Percentiles rank a stretch among this genome's conserved stretches.
Conservation (phyloP, 2,888 invertebrate genomes). For the Portevinia maculata region DNA sequence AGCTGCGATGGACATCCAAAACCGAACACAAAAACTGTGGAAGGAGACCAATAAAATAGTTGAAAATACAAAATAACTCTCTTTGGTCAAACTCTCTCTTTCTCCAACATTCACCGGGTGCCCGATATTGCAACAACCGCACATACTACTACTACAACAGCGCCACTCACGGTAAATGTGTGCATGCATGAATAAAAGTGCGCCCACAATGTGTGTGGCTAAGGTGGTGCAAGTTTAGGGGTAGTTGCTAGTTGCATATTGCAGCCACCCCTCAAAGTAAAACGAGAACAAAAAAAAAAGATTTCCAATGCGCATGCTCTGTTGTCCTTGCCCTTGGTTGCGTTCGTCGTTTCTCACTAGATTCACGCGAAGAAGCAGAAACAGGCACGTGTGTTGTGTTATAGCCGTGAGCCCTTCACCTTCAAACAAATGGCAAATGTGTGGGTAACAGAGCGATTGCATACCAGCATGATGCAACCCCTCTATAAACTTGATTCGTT, state of each 20-base stretch:
- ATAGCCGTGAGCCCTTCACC: slow-evolving; percentile 65
- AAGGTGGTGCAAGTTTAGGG: slow-evolving; percentile 24
- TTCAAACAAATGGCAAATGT: slow-evolving; percentile 51
- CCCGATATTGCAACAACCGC: slow-evolving; percentile 64
- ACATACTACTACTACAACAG: slow-evolving; percentile 7
- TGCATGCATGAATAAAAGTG: slow-evolving; percentile 44
- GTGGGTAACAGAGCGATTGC: background rate
- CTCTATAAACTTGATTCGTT: background rate
- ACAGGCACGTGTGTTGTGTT: slow-evolving; percentile 45
- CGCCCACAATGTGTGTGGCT: slow-evolving; percentile 20
- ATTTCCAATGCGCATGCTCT: slow-evolving; percentile 79
- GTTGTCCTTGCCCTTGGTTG: slow-evolving; percentile 82
- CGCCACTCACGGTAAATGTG: slow-evolving; percentile 46
- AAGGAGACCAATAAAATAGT: slow-evolving; percentile 31
- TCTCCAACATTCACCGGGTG: slow-evolving; percentile 70
- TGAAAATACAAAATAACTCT: slow-evolving; percentile 67
- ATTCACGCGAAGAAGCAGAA: slow-evolving; percentile 20
- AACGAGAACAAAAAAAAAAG: slow-evolving; percentile 2
- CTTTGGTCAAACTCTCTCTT: slow-evolving; percentile 72
- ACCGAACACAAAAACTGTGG: slow-evolving; percentile 1
- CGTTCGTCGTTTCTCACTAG: slow-evolving; percentile 66
- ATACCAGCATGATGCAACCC: slow-evolving; percentile 8
- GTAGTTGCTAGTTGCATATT: slow-evolving; percentile 62
- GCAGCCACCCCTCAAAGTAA: slow-evolving; percentile 41
- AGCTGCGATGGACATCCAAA: slow-evolving; percentile 46